Evolutionary conservation across 2,797 vertebrate species (phyloP), one percentile per base, ranked within the genome.

Genomic region (Macrochelys suwanniensis): DNA sequence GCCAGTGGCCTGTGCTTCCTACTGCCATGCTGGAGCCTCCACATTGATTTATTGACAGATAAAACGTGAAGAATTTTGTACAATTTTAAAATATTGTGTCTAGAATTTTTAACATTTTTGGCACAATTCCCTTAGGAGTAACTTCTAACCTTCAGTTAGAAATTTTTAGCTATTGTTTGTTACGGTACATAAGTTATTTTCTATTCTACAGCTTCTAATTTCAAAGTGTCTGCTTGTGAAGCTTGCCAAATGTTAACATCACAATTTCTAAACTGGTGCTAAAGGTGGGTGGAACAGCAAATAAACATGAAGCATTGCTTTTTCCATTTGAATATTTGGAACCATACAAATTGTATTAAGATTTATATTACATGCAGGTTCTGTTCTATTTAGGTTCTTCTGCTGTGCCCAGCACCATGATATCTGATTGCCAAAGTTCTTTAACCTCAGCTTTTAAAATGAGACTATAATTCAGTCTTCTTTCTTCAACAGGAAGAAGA

Each of bases 401-500:
- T 53, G 1, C 68, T 76, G n/a, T 77, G 8, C 11, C 47, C 47
- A 13, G 80, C 92, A 31, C 9, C 8, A 92, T 31, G 6, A 8
- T 82, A 80, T 89, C 59, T 93, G 65, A 89, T 50, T 74, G 28
- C 50, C 68, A 82, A 92, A 51, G 57, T 87, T 81, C 12, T 82
- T 84, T 57, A 87, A 25, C 78, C 28, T 68, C 61, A 76, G 3
- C 23, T 89, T 5, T 96, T 84, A 95, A 26, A 28, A 82, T 95
- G 50, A 85, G 85, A 92, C 57, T 47, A 1, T 93, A 81, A 92
- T 89, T 83, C 42, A 65, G 77, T 76, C 56, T 74, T 97, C 96
- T 98, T 97, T 94, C 96, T 97, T 97, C 89, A 92, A 94, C 98
- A 99, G 99, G 99, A 95, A 99, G 99, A 99, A 99, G 98, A 99